These are phyloP conservation scores for Chironomus tepperi DNA, from an alignment of 1,140 invertebrate genomes.

Conservation along the genomic window DNA sequence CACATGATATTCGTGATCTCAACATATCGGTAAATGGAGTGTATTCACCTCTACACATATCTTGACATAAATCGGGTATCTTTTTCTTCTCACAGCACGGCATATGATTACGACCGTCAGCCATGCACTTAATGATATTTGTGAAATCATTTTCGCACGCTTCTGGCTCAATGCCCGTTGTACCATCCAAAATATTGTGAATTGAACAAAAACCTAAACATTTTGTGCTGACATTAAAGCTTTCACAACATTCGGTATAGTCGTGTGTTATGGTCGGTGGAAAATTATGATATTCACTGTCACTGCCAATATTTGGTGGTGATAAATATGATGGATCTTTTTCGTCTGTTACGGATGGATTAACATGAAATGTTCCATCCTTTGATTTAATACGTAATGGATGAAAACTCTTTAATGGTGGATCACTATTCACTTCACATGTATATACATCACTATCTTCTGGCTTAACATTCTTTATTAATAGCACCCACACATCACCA, in stretches of 20 bases:
- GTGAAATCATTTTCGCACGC: constrained; percentile 68
- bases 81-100: constrained; percentile 71
- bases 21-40: constrained; percentile 73
- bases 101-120: constrained; percentile 71
- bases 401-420: constrained; percentile 63
- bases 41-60: constrained; percentile 76
- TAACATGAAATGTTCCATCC: not conserved
- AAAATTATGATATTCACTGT: constrained; percentile 42
- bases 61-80: constrained; percentile 73
- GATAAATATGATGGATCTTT: constrained; percentile 31
- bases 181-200: constrained; percentile 69
- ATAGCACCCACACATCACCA: constrained; percentile 75
- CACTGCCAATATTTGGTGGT: constrained; percentile 43
- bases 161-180: constrained; percentile 66
- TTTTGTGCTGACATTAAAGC: constrained; percentile 52
- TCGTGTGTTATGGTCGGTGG: constrained; percentile 50
- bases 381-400: constrained; percentile 56
- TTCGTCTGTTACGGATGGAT: constrained; percentile 2
- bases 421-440: constrained; percentile 74
- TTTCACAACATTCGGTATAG: constrained; percentile 65
- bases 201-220: constrained; percentile 75
- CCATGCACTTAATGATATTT: constrained; percentile 62
- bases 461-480: constrained; percentile 56
- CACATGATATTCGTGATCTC: constrained; percentile 73
- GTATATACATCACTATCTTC: constrained; percentile 68